Percentiles rank a stretch among this genome's conserved stretches.
Evolutionary conservation across 1,140 invertebrate genomes (phyloP).

Genomic region (Drosophila pachea): DNA sequence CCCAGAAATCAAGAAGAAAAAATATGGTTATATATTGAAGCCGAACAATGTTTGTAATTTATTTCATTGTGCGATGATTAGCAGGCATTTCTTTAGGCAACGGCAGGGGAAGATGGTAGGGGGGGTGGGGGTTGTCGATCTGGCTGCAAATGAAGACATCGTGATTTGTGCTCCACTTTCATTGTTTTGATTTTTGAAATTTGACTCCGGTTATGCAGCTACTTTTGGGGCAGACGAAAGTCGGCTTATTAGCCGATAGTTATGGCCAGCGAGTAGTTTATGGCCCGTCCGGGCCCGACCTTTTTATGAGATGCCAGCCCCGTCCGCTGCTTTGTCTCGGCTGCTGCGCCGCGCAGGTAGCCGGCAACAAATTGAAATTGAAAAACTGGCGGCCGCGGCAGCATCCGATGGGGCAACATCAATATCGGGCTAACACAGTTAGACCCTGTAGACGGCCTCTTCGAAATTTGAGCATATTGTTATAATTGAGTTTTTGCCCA

Average conservation of each 20-base stretch:
- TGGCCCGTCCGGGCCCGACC: constrained; percentile 18
- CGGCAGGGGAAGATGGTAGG: background rate
- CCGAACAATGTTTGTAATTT: constrained; percentile 76
- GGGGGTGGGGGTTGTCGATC: too few species aligned
- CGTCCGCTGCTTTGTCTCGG: constrained; percentile 59
- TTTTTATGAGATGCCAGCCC: constrained; percentile 24
- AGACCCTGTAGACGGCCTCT: constrained; percentile 5
- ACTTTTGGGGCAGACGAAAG: too few species aligned
- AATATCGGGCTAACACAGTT: constrained; percentile 9
- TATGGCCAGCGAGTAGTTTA: constrained; percentile 66
- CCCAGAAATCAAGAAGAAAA: constrained; percentile 1
- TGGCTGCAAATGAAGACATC: constrained; percentile 7
- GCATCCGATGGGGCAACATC: background rate
- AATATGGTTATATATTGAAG: background rate
- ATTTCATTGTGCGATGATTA: constrained; percentile 77
- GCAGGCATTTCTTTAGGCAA: constrained; percentile 64
- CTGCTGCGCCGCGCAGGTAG: constrained; percentile 41
- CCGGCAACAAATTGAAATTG: constrained; percentile 60
- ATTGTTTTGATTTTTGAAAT: constrained; percentile 52
- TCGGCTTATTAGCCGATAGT: constrained; percentile 71
- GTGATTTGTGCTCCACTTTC: constrained; percentile 54
- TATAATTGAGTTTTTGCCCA: constrained; percentile 77
- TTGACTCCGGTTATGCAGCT: background rate
- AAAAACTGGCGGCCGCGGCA: constrained; percentile 10
- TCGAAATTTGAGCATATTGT: constrained; percentile 78